phyloP scores from a whole-genome alignment of 2,797 vertebrate species.

The Craterocephalus amniculus region DNA sequence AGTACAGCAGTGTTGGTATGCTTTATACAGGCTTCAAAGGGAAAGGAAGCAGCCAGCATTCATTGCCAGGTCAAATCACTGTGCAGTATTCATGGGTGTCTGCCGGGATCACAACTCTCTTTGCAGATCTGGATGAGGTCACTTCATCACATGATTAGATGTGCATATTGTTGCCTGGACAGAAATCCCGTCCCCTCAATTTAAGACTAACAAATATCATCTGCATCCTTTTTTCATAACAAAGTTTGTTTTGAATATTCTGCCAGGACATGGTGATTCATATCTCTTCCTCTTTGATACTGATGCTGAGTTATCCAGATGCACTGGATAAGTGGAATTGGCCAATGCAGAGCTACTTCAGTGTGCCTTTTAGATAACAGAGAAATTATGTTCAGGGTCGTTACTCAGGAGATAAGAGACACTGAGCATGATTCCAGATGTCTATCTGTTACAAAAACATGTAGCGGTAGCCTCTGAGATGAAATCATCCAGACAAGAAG shows the following conservation, averaged over 20 bases:
- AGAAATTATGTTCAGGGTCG: neutral
- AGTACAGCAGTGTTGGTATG: constrained; percentile 2
- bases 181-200: neutral
- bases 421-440: neutral
- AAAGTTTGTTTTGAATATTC: neutral
- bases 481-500: neutral
- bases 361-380: neutral
- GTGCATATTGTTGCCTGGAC: neutral
- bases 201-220: neutral
- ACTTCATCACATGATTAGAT: constrained; percentile 1
- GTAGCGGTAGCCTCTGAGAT: neutral
- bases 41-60: neutral
- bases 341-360: neutral
- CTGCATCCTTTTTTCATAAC: neutral
- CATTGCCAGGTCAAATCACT: neutral
- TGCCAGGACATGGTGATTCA: neutral
- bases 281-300: neutral
- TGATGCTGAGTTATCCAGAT: neutral
- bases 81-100: neutral
- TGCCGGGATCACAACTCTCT: neutral
- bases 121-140: neutral
- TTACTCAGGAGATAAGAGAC: neutral
- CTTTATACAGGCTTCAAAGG: neutral
- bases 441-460: neutral
- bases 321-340: neutral